These are phyloP conservation scores for Laticauda laticaudata DNA, from an alignment of 2,113 vertebrate genomes.

Conservation along the genomic window DNA sequence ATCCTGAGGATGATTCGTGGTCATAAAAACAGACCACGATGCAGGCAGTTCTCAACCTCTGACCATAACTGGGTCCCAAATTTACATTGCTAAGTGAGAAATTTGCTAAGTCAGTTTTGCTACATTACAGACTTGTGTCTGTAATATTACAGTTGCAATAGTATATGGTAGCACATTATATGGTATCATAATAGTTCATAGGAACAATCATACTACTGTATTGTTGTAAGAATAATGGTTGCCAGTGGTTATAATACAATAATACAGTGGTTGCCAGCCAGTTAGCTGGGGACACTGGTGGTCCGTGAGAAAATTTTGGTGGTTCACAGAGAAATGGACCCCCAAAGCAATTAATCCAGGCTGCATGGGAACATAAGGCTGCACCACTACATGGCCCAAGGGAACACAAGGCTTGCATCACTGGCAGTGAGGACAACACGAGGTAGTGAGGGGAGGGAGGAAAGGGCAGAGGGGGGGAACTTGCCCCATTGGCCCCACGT, in stretches of 20 bases:
- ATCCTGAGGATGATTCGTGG: slow-evolving; percentile 37
- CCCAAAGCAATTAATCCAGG: too few relatives aligned
- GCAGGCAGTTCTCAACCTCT: background rate
- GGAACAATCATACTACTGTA: background rate
- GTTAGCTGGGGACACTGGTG: too few relatives aligned
- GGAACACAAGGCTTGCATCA: too few relatives aligned
- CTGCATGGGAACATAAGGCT: too few relatives aligned
- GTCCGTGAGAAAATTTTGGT: too few relatives aligned
- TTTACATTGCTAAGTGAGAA: background rate
- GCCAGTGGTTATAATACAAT: background rate
- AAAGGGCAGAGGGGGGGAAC: too few relatives aligned
- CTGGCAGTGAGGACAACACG: too few relatives aligned
- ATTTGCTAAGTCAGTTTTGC: background rate
- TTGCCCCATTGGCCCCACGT: too few relatives aligned
- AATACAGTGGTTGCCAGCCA: too few relatives aligned
- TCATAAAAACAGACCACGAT: slow-evolving; percentile 11
- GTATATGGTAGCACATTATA: background rate
- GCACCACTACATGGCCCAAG: too few relatives aligned
- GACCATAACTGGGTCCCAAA: background rate
- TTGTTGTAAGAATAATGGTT: background rate
- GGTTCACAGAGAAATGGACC: too few relatives aligned
- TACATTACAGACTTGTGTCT: background rate
- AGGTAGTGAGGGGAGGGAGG: too few relatives aligned
- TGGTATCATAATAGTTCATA: background rate
- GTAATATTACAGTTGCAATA: background rate